Conservation (phyloP, 37 sponge, comb jelly and placozoan genomes). For the Tethya wilhelma region DNA sequence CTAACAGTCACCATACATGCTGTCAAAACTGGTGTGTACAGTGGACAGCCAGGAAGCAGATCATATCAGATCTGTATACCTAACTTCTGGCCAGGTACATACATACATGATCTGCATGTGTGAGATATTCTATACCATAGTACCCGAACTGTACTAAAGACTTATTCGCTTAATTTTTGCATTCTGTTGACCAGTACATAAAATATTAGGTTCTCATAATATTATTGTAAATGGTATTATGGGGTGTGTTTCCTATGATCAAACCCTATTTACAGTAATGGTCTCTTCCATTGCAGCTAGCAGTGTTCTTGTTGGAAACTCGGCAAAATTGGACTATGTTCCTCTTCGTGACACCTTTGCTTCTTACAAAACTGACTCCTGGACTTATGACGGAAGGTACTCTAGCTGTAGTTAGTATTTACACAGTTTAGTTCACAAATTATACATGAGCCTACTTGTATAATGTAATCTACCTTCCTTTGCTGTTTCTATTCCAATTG, state of each 20-base stretch:
- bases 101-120: no score
- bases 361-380: constrained; percentile 35
- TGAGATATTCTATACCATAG: background rate
- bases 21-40: background rate
- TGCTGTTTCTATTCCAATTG: background rate
- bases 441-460: no score
- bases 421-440: background rate
- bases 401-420: background rate
- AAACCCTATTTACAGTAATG: background rate
- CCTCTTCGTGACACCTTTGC: constrained; percentile 12
- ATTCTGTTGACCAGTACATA: no score
- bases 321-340: constrained; percentile 9
- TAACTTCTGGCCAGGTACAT: constrained; percentile 57
- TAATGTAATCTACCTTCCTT: no score
- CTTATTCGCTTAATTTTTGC: no score
- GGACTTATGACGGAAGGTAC: constrained; percentile 79
- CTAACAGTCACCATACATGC: constrained; percentile 10
- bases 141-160: no score
- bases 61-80: constrained; percentile 49
- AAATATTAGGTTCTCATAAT: background rate
- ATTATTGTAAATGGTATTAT: background rate
- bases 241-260: background rate
- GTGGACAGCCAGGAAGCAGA: constrained; percentile 14
- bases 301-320: constrained; percentile 17
- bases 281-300: constrained; percentile 17